A percentile compares a stretch with the other conserved stretches of the same genome.
Evolutionary conservation across 2,888 invertebrate species (phyloP).

Genomic region (Metalampra italica): DNA sequence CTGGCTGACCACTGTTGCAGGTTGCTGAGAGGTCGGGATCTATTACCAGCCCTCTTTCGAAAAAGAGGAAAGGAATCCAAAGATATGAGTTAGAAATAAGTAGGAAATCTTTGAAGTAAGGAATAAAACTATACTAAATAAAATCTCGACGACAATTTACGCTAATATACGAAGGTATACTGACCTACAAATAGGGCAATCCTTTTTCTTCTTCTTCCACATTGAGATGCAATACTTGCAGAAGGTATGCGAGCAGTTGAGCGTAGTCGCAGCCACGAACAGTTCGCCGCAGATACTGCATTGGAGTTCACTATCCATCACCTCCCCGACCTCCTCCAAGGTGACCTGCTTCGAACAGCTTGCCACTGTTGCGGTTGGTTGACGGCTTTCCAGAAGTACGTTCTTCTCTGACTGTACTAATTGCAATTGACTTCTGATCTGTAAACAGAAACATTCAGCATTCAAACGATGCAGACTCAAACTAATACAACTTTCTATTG

Average conservation of each 20-base stretch:
- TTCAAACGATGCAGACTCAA: neutral
- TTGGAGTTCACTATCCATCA: constrained; percentile 84
- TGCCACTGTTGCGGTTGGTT: constrained; percentile 8
- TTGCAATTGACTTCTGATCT: constrained; percentile 51
- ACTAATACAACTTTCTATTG: no score
- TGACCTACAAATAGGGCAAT: constrained; percentile 85
- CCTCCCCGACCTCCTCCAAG: constrained; percentile 66
- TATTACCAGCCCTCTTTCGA: no score
- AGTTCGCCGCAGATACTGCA: constrained; percentile 88
- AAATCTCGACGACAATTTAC: no score
- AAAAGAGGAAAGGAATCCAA: no score
- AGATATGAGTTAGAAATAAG: no score
- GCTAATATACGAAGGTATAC: neutral
- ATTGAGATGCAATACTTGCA: constrained; percentile 83
- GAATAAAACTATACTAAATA: no score
- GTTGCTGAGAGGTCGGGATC: no score
- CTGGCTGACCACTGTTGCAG: no score
- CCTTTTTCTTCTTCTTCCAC: constrained; percentile 84
- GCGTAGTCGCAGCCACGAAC: constrained; percentile 82
- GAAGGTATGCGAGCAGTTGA: constrained; percentile 87
- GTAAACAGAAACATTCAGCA: neutral
- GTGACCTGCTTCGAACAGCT: constrained; percentile 36
- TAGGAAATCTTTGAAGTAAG: no score
- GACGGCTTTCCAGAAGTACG: constrained; percentile 39
- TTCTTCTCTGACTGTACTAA: constrained; percentile 51